Evolutionary conservation across 2,113 vertebrate genomes (phyloP).

Genomic region (Triplophysa tibetana): DNA sequence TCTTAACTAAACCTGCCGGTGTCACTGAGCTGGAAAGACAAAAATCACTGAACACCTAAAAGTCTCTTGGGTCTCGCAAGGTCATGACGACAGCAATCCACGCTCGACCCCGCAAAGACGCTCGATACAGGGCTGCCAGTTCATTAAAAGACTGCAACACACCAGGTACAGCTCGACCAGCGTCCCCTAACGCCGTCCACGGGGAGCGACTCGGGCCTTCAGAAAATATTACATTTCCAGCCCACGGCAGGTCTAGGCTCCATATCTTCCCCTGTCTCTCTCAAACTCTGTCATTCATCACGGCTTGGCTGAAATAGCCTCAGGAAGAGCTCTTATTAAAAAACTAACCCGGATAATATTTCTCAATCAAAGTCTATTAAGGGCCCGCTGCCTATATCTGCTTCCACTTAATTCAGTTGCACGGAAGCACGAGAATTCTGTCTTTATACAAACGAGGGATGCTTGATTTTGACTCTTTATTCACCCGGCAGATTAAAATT

Average conservation of each 20-base stretch:
- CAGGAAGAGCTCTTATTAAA: slow-evolving; percentile 57
- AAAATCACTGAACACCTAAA: neutral
- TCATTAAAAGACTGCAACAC: no score
- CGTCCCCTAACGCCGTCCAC: slow-evolving; percentile 10
- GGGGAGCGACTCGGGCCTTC: neutral
- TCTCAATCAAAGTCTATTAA: slow-evolving; percentile 54
- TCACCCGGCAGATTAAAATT: slow-evolving; percentile 7
- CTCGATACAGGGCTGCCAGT: neutral
- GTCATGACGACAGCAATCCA: neutral
- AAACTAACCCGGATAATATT: slow-evolving; percentile 55
- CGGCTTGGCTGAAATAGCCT: slow-evolving; percentile 32
- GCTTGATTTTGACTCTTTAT: slow-evolving; percentile 37
- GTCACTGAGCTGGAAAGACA: neutral
- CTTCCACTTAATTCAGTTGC: slow-evolving; percentile 41
- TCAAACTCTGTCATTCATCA: slow-evolving; percentile 49
- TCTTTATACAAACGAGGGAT: slow-evolving; percentile 18
- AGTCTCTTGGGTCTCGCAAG: neutral
- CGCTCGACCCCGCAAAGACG: neutral
- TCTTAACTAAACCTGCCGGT: neutral
- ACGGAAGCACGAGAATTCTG: neutral
- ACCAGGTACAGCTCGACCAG: neutral
- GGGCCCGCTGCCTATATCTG: slow-evolving; percentile 26
- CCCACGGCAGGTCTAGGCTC: slow-evolving; percentile 35
- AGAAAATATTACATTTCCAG: slow-evolving; percentile 39
- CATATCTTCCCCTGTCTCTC: slow-evolving; percentile 19